A percentile compares a stretch with the other conserved stretches of the same genome.
Evolutionary conservation across 2,113 vertebrate genomes (phyloP).

Genomic region (Lepidothrix coronata): DNA sequence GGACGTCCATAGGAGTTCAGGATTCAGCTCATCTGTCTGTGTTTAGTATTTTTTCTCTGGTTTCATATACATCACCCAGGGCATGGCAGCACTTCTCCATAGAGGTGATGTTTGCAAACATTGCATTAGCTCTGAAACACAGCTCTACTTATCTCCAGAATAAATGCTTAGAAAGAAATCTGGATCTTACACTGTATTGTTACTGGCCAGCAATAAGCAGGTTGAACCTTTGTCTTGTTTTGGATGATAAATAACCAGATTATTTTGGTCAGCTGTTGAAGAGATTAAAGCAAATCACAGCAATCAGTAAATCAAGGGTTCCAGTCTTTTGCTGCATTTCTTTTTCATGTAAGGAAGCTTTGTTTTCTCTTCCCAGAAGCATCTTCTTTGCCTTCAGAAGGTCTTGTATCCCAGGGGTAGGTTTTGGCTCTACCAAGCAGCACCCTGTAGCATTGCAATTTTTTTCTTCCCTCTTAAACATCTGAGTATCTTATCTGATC

Average conservation of each 20-base stretch:
- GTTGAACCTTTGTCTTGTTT: not conserved
- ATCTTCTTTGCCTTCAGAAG: not conserved
- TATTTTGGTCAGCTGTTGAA: not conserved
- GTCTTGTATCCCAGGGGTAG: not conserved
- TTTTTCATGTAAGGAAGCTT: not conserved
- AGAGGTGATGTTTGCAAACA: not conserved
- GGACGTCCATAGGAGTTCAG: not conserved
- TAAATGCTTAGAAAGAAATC: not conserved
- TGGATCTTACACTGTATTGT: not conserved
- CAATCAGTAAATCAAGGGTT: not conserved
- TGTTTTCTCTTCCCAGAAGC: not conserved
- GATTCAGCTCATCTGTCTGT: not conserved
- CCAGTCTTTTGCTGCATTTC: not conserved
- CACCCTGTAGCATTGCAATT: not conserved
- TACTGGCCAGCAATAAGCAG: not conserved
- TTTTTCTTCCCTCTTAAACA: not conserved
- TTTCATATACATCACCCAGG: not conserved
- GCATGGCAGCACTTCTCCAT: not conserved
- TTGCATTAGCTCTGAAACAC: not conserved
- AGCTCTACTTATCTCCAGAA: not conserved
- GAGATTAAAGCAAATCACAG: not conserved
- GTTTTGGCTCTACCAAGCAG: not conserved
- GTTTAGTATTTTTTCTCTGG: not conserved
- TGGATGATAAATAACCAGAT: not conserved
- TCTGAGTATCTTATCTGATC: not conserved